Evolutionary conservation across 2,113 vertebrate species (phyloP).

Genomic region (Myiozetetes cayanensis): DNA sequence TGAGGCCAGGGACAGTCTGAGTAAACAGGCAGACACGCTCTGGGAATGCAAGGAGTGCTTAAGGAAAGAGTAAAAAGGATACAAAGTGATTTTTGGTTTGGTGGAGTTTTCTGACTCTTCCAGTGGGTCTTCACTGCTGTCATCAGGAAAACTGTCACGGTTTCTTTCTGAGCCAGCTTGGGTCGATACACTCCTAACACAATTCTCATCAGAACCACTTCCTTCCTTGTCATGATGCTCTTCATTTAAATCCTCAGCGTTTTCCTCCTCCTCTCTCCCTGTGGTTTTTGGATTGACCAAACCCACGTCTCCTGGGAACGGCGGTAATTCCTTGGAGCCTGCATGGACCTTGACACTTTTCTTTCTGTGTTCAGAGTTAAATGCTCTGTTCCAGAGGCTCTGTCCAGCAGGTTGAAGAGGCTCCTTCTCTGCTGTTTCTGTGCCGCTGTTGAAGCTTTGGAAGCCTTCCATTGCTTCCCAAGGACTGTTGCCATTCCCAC

Average conservation of each 20-base stretch:
- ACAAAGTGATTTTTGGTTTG: slow-evolving; percentile 59
- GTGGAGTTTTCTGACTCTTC: neutral
- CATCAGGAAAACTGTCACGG: neutral
- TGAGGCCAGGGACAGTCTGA: neutral
- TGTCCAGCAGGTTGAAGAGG: accelerated
- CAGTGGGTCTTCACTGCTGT: neutral
- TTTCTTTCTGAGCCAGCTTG: neutral
- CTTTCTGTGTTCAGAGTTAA: neutral
- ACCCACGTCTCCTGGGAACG: neutral
- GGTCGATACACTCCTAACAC: neutral
- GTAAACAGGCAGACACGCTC: accelerated
- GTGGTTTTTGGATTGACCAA: neutral
- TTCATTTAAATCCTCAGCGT: neutral
- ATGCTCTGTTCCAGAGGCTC: neutral
- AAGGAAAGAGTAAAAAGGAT: slow-evolving; percentile 78
- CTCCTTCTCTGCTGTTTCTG: accelerated
- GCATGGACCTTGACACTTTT: accelerated
- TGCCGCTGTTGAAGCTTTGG: neutral
- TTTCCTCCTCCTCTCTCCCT: neutral
- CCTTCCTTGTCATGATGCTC: neutral
- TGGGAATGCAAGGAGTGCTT: neutral
- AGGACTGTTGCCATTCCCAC: neutral
- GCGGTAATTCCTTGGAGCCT: neutral
- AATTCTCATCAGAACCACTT: neutral
- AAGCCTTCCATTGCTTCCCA: neutral